Conservation (phyloP, 2,888 invertebrate species). For the Epicampocera succincta region DNA sequence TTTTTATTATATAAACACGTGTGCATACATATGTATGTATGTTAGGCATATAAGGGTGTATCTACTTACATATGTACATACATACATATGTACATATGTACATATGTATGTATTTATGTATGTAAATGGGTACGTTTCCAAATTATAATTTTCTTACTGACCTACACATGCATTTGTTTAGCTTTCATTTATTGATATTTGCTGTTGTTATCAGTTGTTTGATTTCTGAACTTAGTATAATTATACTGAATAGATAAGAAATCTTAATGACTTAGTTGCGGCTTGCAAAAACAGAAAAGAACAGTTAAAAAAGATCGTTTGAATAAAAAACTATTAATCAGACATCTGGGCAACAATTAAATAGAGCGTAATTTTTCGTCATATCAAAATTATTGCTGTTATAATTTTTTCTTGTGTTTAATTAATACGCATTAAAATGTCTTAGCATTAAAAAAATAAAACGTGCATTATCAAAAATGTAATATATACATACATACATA, state of each 20-base stretch:
- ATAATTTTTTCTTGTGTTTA: slow-evolving; percentile 28
- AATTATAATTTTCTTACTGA: slow-evolving; percentile 40
- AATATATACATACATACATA: background rate
- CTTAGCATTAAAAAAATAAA: slow-evolving; percentile 29
- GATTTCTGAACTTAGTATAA: slow-evolving; percentile 17
- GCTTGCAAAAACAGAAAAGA: slow-evolving; percentile 40
- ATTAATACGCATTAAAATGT: slow-evolving; percentile 62
- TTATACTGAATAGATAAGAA: slow-evolving; percentile 53
- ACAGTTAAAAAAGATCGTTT: slow-evolving; percentile 15
- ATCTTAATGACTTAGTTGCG: slow-evolving; percentile 52
- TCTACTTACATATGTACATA: too few species aligned
- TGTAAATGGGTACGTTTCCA: background rate
- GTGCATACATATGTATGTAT: too few species aligned
- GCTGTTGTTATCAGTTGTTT: slow-evolving; percentile 34
- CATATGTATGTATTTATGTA: too few species aligned
- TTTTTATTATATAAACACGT: background rate
- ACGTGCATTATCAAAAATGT: slow-evolving; percentile 18
- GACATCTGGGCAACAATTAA: slow-evolving; percentile 63
- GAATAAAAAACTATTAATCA: slow-evolving; percentile 52
- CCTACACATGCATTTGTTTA: slow-evolving; percentile 57
- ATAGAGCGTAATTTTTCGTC: slow-evolving; percentile 65
- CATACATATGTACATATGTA: too few species aligned
- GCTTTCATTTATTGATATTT: slow-evolving; percentile 24
- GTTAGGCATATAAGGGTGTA: too few species aligned
- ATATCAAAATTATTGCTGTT: slow-evolving; percentile 49